Conservation (phyloP, 2,888 invertebrate species). For the Bruchidius siliquastri region DNA sequence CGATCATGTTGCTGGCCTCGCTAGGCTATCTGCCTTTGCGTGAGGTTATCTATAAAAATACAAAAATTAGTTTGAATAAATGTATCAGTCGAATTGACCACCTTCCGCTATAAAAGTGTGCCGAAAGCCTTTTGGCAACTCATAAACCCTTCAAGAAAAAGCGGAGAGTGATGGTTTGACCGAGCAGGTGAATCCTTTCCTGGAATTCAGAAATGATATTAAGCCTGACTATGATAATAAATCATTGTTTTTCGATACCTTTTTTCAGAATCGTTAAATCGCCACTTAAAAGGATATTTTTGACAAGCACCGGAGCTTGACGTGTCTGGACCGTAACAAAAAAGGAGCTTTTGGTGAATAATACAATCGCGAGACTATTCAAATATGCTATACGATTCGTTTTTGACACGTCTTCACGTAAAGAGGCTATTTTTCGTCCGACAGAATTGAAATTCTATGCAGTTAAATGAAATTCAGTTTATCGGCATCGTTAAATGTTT, state of each 20-base stretch:
- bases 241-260: conserved; percentile 1
- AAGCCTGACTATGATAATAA: neutral
- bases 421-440: no score
- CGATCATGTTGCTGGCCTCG: no score
- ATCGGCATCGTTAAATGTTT: no score
- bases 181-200: conserved; percentile 2
- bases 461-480: no score
- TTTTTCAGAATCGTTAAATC: neutral
- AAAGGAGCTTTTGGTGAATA: neutral
- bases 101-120: neutral
- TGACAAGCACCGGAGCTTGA: neutral
- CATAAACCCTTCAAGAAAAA: neutral
- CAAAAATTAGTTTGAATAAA: no score
- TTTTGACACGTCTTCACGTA: neutral
- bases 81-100: neutral
- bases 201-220: neutral
- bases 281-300: neutral
- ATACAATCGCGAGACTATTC: neutral
- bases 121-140: conserved; percentile 1
- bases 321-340: neutral
- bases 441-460: no score
- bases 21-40: no score
- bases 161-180: neutral
- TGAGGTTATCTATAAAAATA: no score
- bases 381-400: neutral